These are phyloP conservation scores for Zhuqinia jingwanae DNA, from an alignment of 2,888 invertebrate species.

Conservation along the genomic window DNA sequence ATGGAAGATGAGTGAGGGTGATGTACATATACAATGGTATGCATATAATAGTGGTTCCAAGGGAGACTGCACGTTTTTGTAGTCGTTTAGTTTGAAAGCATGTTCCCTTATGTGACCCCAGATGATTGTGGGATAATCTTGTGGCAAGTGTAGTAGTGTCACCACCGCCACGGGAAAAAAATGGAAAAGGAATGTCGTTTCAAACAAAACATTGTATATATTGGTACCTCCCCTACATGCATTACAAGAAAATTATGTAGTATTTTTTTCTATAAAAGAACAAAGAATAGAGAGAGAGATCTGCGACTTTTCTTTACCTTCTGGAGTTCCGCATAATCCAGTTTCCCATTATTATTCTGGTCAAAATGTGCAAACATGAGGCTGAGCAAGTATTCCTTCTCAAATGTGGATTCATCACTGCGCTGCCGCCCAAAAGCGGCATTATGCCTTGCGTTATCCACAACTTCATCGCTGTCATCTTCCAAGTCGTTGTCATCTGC, in stretches of 20 bases:
- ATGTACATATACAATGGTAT: background rate
- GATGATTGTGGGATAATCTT: constrained; percentile 71
- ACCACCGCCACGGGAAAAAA: constrained; percentile 47
- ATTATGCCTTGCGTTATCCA: constrained; percentile 40
- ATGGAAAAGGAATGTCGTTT: constrained; percentile 11
- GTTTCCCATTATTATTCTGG: constrained; percentile 86
- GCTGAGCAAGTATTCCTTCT: constrained; percentile 87
- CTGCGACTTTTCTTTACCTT: constrained; percentile 82
- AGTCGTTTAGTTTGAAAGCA: constrained; percentile 65
- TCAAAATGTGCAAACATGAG: constrained; percentile 90
- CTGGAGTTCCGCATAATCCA: constrained; percentile 86
- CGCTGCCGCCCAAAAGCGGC: constrained; percentile 40
- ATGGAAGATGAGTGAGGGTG: background rate
- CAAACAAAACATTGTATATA: constrained; percentile 4
- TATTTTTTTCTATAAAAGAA: too few relatives aligned
- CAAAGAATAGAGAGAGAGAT: too few relatives aligned
- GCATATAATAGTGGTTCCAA: constrained; percentile 23
- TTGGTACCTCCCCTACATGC: background rate
- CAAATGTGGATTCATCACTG: constrained; percentile 80
- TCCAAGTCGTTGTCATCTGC: constrained; percentile 59
- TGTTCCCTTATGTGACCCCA: constrained; percentile 69
- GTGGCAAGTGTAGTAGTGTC: constrained; percentile 62
- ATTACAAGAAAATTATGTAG: background rate
- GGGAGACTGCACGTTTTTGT: constrained; percentile 48
- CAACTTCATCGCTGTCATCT: constrained; percentile 61